Conservation (phyloP, 2,797 vertebrate species). For the Microcaecilia unicolor region DNA sequence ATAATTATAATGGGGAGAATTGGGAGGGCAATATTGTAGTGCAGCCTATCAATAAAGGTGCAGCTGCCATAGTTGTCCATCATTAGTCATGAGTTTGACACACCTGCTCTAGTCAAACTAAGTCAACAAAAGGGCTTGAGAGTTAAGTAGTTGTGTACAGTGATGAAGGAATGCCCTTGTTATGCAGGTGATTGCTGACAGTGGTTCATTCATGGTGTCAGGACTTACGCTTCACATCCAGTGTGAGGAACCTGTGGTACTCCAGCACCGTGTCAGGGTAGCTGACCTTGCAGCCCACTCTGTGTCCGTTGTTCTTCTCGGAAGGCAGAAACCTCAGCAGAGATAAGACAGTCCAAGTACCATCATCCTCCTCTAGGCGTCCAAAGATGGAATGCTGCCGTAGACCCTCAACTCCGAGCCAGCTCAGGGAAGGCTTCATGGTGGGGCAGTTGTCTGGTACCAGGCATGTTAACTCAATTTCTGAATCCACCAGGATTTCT, state of each 20-base stretch:
- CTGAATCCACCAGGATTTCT: slow-evolving; percentile 71
- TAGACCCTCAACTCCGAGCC: slow-evolving; percentile 76
- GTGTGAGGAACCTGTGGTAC: slow-evolving; percentile 68
- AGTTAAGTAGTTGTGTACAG: no score
- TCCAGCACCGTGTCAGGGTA: slow-evolving; percentile 70
- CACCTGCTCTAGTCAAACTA: no score
- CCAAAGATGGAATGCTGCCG: slow-evolving; percentile 62
- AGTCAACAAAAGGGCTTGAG: no score
- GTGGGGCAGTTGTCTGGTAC: slow-evolving; percentile 83
- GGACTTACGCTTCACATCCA: slow-evolving; percentile 83
- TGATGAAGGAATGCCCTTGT: no score
- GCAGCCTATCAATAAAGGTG: no score
- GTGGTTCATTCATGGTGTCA: no score
- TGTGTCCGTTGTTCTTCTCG: slow-evolving; percentile 72
- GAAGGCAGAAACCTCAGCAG: slow-evolving; percentile 74
- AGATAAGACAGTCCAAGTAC: slow-evolving; percentile 70
- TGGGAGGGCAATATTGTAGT: no score
- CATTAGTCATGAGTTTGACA: no score
- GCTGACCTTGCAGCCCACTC: slow-evolving; percentile 76
- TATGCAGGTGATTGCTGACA: no score
- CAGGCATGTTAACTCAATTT: slow-evolving; percentile 72
- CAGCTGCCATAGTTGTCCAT: no score
- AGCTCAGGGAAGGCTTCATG: slow-evolving; percentile 73
- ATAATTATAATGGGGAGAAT: no score
- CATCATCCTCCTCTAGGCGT: slow-evolving; percentile 65